These are phyloP conservation scores for Galbula dea DNA, from an alignment of 2,113 vertebrate species.

Conservation along the genomic window DNA sequence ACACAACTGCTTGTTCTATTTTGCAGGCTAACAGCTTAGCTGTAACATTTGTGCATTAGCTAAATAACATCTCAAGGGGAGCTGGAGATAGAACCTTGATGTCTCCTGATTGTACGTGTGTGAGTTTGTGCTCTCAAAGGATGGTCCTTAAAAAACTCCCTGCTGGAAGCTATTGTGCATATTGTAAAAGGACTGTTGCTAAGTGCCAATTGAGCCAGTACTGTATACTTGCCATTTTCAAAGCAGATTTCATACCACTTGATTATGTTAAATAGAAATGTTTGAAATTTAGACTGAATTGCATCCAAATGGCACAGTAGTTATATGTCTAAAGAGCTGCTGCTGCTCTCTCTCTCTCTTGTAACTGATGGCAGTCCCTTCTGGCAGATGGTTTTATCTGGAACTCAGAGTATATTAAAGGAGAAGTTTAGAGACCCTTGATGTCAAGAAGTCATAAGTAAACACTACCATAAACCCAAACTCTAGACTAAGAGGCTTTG, in stretches of 20 bases:
- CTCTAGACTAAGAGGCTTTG: background rate
- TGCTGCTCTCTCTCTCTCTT: constrained; percentile 61
- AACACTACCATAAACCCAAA: background rate
- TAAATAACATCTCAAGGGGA: constrained; percentile 82
- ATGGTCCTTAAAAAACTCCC: constrained; percentile 79
- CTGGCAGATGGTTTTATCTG: constrained; percentile 68
- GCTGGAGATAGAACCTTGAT: constrained; percentile 77
- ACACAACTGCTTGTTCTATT: constrained; percentile 61
- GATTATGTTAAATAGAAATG: constrained; percentile 85
- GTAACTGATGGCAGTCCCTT: constrained; percentile 71
- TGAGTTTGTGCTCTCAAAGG: constrained; percentile 78
- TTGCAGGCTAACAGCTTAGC: constrained; percentile 67
- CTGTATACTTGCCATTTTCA: constrained; percentile 82
- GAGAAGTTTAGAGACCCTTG: constrained; percentile 22
- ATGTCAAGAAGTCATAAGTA: constrained; percentile 47
- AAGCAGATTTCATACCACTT: constrained; percentile 82
- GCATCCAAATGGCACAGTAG: constrained; percentile 79
- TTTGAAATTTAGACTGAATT: constrained; percentile 83
- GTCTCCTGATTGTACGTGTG: constrained; percentile 78
- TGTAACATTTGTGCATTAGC: constrained; percentile 78
- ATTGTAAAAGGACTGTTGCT: constrained; percentile 78
- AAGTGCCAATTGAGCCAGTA: constrained; percentile 81
- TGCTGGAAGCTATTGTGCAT: constrained; percentile 81
- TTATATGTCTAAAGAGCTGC: constrained; percentile 73
- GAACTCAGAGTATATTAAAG: constrained; percentile 47